Base-by-base conservation (phyloP, 1,140 invertebrate genomes). In the Ctenoplectra terminalis region DNA sequence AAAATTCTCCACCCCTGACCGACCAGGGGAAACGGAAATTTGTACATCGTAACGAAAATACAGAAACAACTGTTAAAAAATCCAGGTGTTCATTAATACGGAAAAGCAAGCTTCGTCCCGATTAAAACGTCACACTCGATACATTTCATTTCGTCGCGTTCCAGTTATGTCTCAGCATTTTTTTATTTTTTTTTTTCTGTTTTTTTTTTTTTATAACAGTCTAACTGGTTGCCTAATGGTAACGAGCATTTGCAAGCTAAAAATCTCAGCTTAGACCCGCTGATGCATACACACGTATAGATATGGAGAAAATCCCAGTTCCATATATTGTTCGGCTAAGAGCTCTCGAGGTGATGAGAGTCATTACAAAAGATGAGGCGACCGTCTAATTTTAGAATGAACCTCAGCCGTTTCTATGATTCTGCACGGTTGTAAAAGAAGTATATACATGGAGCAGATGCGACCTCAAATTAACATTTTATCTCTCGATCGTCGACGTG, bases 331-430 rank as follows among this genome's bases (percentile, higher is more conserved):
- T 77, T 61, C 64, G 64, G 26, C 29, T 43, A 58, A 82, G 80
- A 69, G 72, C 63, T 67, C 61, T 77, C 72, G 7, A 43, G 40
- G 46, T 76, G 80, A 76, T 75, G 79, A 82, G 80, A 82, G 80
- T 82, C 80, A 75, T 82, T 77, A 82, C 72, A 77, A 76, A 75
- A 52, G 73, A 74, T 50, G 63, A 67, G 63, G 20, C 72, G 43
- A 29, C n/a, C 2, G 52, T 76, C 80, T 82, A 82, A 82, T 77
- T 82, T 82, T 77, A 82, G 80, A 82, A 75, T 43, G 72, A 60
- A 60, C 37, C 78, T 56, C 20, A 7, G 26, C 40, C 34, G 58
- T 61, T 29, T 66, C 58, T 23, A 9, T 31, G 70, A 34, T 37
- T n/a, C 60, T 9, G 2, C n/a, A 15, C 23, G 17, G 9, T 31